Conservation (phyloP, 2,888 invertebrate genomes). For the Cheilosia variabilis region DNA sequence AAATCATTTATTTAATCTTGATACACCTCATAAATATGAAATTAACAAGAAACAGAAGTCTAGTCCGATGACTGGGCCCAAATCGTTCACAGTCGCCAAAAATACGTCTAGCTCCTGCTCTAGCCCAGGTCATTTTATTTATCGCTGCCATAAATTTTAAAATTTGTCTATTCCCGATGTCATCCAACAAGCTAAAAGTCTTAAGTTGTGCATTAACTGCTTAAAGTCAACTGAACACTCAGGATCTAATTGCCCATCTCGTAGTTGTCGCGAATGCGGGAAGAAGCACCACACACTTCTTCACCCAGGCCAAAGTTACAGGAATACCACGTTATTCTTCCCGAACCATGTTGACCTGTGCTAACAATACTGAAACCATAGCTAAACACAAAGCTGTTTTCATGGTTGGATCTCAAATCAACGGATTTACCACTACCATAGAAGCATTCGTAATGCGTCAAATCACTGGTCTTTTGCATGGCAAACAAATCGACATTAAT, state of each 20-base stretch:
- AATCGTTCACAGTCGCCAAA: background rate
- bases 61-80: too few relatives aligned
- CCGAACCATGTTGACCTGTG: background rate
- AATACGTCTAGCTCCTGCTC: background rate
- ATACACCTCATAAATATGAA: too few relatives aligned
- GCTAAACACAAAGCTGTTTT: conserved; percentile 22
- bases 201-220: background rate
- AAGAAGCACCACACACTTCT: background rate
- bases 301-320: background rate
- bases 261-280: background rate
- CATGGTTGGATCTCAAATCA: conserved; percentile 18
- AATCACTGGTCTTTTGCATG: conserved; percentile 46
- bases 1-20: too few relatives aligned
- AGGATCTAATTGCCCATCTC: background rate
- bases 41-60: too few relatives aligned
- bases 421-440: conserved; percentile 30
- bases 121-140: background rate
- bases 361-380: conserved; percentile 1
- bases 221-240: background rate
- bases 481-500: conserved; percentile 29
- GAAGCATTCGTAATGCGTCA: conserved; percentile 42
- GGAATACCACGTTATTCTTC: background rate
- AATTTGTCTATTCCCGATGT: background rate
- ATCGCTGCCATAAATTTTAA: background rate
- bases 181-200: background rate